A percentile compares a stretch with the other conserved stretches of the same genome.
Conservation (phyloP, 2,888 invertebrate species). For the Caradrina clavipalpis region DNA sequence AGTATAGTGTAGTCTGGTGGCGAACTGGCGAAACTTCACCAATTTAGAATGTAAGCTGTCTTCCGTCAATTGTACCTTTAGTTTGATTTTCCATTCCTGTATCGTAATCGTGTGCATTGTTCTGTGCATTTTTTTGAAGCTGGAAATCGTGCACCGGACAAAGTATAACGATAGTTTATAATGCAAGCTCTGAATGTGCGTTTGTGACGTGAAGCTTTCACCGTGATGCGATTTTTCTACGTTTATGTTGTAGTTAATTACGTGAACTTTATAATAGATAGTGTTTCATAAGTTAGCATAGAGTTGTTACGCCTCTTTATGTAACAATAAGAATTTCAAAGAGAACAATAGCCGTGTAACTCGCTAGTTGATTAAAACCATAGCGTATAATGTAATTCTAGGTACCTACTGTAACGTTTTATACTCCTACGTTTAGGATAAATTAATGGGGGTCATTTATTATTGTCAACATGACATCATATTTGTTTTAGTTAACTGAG, state of each 20-base stretch:
- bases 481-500: constrained; percentile 78
- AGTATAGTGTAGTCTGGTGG: constrained; percentile 48
- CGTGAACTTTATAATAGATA: constrained; percentile 48
- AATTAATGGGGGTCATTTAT: constrained; percentile 72
- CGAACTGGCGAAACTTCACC: constrained; percentile 48
- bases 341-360: constrained; percentile 55
- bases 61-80: constrained; percentile 68
- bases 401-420: constrained; percentile 34
- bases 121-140: constrained; percentile 45
- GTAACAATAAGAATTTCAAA: constrained; percentile 44
- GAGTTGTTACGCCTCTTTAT: constrained; percentile 44
- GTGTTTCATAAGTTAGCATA: constrained; percentile 51
- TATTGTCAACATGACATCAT: constrained; percentile 77
- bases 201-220: constrained; percentile 53
- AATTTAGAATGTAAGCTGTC: constrained; percentile 67
- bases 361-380: constrained; percentile 50
- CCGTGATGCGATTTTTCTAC: constrained; percentile 53
- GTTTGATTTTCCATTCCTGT: constrained; percentile 69
- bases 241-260: constrained; percentile 45
- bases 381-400: constrained; percentile 42
- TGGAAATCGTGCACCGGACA: constrained; percentile 47
- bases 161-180: constrained; percentile 44
- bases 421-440: constrained; percentile 63
- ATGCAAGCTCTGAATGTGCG: constrained; percentile 55
- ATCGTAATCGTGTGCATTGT: constrained; percentile 53